Evolutionary conservation across 2,113 vertebrate genomes (phyloP).

Genomic region (Hippocampus barbouri): DNA sequence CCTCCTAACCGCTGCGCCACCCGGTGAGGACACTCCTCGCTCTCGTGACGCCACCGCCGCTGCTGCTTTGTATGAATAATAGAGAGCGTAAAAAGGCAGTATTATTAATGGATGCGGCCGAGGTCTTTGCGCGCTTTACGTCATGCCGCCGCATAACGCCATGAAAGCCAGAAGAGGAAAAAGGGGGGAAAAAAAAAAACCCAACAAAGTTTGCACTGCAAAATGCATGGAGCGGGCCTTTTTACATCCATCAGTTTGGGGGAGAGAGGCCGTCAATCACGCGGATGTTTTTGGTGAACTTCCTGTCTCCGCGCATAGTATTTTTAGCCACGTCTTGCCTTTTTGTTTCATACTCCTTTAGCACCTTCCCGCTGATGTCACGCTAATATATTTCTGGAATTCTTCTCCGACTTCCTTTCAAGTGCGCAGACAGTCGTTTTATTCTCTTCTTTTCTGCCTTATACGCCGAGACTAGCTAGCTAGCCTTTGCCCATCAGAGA

Average conservation of each 20-base stretch:
- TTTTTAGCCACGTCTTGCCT: conserved; percentile 61
- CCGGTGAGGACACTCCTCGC: neutral
- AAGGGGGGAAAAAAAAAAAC: too few relatives aligned
- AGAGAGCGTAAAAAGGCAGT: conserved; percentile 57
- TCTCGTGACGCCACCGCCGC: neutral
- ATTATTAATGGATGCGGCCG: conserved; percentile 62
- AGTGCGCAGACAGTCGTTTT: conserved; percentile 22
- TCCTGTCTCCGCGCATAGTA: conserved; percentile 63
- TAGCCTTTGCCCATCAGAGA: too few relatives aligned
- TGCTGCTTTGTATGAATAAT: conserved; percentile 63
- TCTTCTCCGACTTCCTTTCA: conserved; percentile 45
- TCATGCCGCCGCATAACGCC: neutral
- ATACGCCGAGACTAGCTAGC: too few relatives aligned
- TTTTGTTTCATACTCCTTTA: conserved; percentile 33
- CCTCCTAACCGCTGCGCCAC: neutral
- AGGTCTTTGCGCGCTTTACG: conserved; percentile 39
- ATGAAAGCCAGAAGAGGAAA: neutral
- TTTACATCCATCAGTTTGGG: conserved; percentile 28
- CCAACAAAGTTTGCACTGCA: neutral
- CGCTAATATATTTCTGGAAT: conserved; percentile 56
- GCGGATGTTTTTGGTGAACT: conserved; percentile 64
- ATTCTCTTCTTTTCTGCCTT: neutral
- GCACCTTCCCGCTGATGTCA: conserved; percentile 34
- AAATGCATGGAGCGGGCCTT: conserved; percentile 41
- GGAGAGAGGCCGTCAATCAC: conserved; percentile 53